Percentiles rank a stretch among this genome's conserved stretches.
Evolutionary conservation across 2,888 invertebrate genomes (phyloP).

Genomic region (Callyntrura guangdongensis): DNA sequence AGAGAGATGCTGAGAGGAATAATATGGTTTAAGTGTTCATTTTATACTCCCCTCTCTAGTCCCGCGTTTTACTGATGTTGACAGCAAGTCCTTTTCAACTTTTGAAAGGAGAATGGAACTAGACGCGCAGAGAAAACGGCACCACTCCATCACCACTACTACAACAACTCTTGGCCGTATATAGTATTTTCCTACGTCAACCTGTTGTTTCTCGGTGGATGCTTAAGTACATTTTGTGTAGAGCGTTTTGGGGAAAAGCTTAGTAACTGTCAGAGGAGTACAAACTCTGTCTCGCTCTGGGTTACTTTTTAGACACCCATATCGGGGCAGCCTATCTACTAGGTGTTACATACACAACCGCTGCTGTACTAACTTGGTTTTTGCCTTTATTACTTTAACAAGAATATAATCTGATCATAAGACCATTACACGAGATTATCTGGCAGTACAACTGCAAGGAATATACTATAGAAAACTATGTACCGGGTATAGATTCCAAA

Average conservation of each 20-base stretch:
- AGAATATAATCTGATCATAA: conserved; percentile 18
- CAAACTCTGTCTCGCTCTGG: too few relatives aligned
- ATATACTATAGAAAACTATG: too few relatives aligned
- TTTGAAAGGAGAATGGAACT: conserved; percentile 37
- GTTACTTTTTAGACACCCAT: too few relatives aligned
- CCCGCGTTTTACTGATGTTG: conserved; percentile 27
- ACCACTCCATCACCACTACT: neutral
- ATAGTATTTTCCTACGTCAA: neutral
- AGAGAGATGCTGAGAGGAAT: neutral
- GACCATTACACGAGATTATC: neutral
- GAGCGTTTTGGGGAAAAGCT: too few relatives aligned
- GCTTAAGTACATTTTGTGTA: too few relatives aligned
- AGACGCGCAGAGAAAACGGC: neutral
- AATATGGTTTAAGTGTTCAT: neutral
- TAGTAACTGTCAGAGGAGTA: too few relatives aligned
- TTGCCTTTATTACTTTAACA: neutral
- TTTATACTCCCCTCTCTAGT: conserved; percentile 22
- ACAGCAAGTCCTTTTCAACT: conserved; percentile 49
- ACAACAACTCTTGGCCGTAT: neutral
- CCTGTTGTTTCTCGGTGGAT: conserved; percentile 33
- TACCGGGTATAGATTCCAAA: neutral
- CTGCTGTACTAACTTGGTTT: too few relatives aligned
- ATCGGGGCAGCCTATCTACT: too few relatives aligned
- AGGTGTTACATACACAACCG: too few relatives aligned
- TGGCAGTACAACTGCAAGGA: neutral